These are phyloP conservation scores for Fulica atra DNA, from an alignment of 2,113 vertebrate species.

Conservation along the genomic window DNA sequence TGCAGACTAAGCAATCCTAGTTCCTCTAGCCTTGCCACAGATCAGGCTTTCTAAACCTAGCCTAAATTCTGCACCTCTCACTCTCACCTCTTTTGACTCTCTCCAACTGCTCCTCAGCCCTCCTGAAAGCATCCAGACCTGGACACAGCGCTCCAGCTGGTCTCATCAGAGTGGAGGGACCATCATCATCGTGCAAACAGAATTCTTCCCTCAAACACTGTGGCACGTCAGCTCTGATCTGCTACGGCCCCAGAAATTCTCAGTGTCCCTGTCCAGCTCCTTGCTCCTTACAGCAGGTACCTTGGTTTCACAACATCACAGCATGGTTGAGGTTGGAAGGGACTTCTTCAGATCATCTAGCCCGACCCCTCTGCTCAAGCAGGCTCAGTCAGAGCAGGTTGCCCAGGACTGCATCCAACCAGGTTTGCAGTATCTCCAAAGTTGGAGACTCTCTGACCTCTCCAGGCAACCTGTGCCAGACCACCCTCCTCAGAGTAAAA, in stretches of 20 bases:
- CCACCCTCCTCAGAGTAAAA: background rate
- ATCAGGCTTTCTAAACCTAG: background rate
- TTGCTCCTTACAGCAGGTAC: background rate
- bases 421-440: background rate
- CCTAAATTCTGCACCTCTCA: background rate
- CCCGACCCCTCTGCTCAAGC: background rate
- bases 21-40: background rate
- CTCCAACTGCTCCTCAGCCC: background rate
- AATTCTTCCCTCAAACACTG: background rate
- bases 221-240: background rate
- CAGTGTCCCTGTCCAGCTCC: background rate
- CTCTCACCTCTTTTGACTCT: background rate
- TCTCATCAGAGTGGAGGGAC: background rate
- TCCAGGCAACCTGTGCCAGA: background rate
- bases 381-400: background rate
- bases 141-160: background rate
- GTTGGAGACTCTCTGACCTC: background rate
- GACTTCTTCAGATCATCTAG: background rate
- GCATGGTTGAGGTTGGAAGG: background rate
- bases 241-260: background rate
- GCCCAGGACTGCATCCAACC: background rate
- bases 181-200: background rate
- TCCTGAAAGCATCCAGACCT: background rate
- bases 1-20: background rate
- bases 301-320: background rate